Percentiles rank a stretch among this genome's conserved stretches.
Evolutionary conservation across 2,888 invertebrate species (phyloP).

Genomic region (Drosophila ezoana): DNA sequence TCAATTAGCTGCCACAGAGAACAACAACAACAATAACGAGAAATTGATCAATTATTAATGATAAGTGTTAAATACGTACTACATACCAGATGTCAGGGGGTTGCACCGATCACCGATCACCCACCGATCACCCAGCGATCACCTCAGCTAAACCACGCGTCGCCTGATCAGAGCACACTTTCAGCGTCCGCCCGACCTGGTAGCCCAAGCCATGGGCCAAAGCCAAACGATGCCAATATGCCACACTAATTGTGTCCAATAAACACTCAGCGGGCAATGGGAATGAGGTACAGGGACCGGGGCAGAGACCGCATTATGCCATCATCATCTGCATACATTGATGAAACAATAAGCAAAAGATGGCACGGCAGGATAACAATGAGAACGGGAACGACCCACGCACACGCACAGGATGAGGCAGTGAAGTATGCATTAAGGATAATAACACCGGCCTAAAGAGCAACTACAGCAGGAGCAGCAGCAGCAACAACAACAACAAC

Average conservation of each 20-base stretch:
- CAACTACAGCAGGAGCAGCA: slow-evolving; percentile 47
- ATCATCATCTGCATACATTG: slow-evolving; percentile 80
- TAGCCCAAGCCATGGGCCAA: slow-evolving; percentile 20
- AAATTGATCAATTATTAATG: slow-evolving; percentile 40
- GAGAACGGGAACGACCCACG: slow-evolving; percentile 64
- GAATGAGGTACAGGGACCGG: slow-evolving; percentile 22
- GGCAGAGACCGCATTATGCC: slow-evolving; percentile 66
- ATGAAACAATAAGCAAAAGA: slow-evolving; percentile 77
- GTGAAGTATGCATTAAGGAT: slow-evolving; percentile 81
- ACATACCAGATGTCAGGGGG: slow-evolving; percentile 25
- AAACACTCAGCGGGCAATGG: slow-evolving; percentile 68
- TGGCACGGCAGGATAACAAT: slow-evolving; percentile 79
- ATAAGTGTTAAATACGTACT: slow-evolving; percentile 18
- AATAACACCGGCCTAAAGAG: slow-evolving; percentile 78
- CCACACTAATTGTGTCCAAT: slow-evolving; percentile 79
- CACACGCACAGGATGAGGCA: slow-evolving; percentile 75
- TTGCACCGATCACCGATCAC: slow-evolving; percentile 28
- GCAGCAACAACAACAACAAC: slow-evolving; percentile 34
- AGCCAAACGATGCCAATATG: slow-evolving; percentile 69
- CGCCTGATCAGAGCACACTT: slow-evolving; percentile 53
- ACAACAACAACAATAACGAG: slow-evolving; percentile 11
- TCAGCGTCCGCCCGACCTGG: slow-evolving; percentile 54
- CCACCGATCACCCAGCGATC: slow-evolving; percentile 21
- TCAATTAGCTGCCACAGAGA: slow-evolving; percentile 24
- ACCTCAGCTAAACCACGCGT: slow-evolving; percentile 50